These are phyloP conservation scores for Aricia agestis DNA, from an alignment of 1,140 invertebrate species.

Conservation along the genomic window DNA sequence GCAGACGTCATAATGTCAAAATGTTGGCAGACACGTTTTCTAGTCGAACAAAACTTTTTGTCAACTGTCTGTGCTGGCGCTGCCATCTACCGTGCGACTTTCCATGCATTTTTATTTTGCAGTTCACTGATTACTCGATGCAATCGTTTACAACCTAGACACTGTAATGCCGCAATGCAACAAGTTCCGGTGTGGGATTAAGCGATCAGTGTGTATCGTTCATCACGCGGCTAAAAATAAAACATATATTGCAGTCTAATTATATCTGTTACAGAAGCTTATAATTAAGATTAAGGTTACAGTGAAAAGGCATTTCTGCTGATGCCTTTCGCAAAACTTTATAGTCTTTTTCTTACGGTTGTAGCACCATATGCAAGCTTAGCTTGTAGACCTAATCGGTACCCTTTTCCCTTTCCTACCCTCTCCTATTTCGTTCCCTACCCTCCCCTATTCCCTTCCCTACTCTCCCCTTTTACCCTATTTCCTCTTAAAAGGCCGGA, in stretches of 20 bases:
- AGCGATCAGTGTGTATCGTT: background rate
- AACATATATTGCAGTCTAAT: background rate
- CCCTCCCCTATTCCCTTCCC: too few species aligned
- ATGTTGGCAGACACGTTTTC: too few species aligned
- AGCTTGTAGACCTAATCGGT: too few species aligned
- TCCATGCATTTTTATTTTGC: background rate
- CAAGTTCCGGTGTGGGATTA: slow-evolving; percentile 9
- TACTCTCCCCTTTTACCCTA: too few species aligned
- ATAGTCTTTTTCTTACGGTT: too few species aligned
- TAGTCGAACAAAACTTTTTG: too few species aligned
- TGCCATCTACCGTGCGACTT: background rate
- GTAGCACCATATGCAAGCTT: too few species aligned
- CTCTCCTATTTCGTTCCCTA: too few species aligned
- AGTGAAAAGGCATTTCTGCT: background rate
- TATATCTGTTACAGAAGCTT: background rate
- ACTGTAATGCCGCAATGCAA: background rate
- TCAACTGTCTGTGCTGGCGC: too few species aligned
- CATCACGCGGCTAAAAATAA: slow-evolving; percentile 7
- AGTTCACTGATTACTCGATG: background rate
- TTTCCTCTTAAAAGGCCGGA: too few species aligned
- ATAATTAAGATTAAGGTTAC: background rate
- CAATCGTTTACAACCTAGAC: background rate
- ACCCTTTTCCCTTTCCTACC: too few species aligned
- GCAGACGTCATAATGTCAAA: too few species aligned
- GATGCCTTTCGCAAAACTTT: background rate